These are phyloP conservation scores for Chrysoperla carnea DNA, from an alignment of 1,140 invertebrate genomes.

Conservation along the genomic window DNA sequence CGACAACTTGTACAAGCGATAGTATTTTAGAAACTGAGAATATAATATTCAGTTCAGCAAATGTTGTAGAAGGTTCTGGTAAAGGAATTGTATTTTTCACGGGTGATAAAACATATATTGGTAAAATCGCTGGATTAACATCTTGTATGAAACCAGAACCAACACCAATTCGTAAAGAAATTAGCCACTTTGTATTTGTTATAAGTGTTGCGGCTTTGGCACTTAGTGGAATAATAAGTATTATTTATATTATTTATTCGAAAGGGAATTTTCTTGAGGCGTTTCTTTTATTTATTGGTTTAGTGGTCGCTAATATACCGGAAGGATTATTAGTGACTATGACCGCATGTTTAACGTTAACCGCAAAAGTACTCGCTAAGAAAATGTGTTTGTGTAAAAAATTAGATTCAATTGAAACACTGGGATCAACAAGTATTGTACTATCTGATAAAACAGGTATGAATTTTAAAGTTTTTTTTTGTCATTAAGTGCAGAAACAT, in stretches of 20 bases:
- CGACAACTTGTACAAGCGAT: conserved; percentile 39
- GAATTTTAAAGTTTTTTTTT: conserved; percentile 32
- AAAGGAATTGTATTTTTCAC: conserved; percentile 62
- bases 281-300: conserved; percentile 66
- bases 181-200: conserved; percentile 58
- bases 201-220: conserved; percentile 49
- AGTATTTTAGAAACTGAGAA: conserved; percentile 60
- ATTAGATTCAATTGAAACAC: conserved; percentile 39
- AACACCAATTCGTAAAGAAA: conserved; percentile 63
- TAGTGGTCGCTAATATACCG: conserved; percentile 73
- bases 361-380: conserved; percentile 55
- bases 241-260: conserved; percentile 57
- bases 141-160: conserved; percentile 49
- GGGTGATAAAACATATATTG: conserved; percentile 72
- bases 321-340: conserved; percentile 70
- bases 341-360: conserved; percentile 54
- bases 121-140: conserved; percentile 63
- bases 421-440: conserved; percentile 60
- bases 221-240: conserved; percentile 43
- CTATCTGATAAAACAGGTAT: conserved; percentile 74
- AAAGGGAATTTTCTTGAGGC: conserved; percentile 54
- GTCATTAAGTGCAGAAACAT: neutral
- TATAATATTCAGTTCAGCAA: conserved; percentile 62
- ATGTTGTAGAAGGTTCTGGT: conserved; percentile 55
- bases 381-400: conserved; percentile 68